phyloP scores from a whole-genome alignment of 2,888 invertebrate genomes.

The Ormyrus labotus region DNA sequence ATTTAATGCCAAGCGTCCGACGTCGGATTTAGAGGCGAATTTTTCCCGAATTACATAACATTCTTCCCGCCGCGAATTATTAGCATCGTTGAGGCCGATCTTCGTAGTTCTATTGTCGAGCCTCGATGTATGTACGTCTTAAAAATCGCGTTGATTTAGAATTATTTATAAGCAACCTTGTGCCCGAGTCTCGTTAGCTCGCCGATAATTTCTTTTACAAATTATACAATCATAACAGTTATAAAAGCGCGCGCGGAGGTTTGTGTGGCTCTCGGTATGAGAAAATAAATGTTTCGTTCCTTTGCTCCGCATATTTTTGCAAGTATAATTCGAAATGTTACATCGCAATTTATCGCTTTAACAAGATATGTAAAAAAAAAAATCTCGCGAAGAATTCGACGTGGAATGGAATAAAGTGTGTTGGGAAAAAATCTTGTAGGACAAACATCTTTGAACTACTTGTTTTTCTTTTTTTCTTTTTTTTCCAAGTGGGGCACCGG shows the following conservation, averaged over 20 bases:
- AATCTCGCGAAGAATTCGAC: too few relatives aligned
- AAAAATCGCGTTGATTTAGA: too few relatives aligned
- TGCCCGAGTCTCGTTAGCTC: background rate
- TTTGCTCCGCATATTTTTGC: conserved; percentile 23
- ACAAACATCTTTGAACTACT: too few relatives aligned
- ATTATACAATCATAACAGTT: conserved; percentile 34
- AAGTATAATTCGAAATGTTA: conserved; percentile 28
- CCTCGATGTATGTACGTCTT: too few relatives aligned
- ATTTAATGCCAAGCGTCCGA: too few relatives aligned
- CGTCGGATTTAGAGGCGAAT: too few relatives aligned
- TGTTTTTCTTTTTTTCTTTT: too few relatives aligned
- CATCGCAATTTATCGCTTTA: conserved; percentile 17
- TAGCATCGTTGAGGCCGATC: too few relatives aligned
- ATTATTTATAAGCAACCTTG: conserved; percentile 34
- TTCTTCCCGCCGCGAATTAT: too few relatives aligned
- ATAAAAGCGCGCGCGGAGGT: background rate
- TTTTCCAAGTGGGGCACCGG: background rate
- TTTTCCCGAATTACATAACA: too few relatives aligned
- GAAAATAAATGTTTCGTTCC: conserved; percentile 10
- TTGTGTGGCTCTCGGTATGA: background rate
- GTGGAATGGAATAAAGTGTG: too few relatives aligned
- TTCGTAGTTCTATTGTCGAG: too few relatives aligned
- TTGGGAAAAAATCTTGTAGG: background rate
- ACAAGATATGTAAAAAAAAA: conserved; percentile 18
- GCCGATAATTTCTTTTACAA: conserved; percentile 33